phyloP scores from a whole-genome alignment of 2,113 vertebrate species.

The Andinoacara biseriatus region DNA sequence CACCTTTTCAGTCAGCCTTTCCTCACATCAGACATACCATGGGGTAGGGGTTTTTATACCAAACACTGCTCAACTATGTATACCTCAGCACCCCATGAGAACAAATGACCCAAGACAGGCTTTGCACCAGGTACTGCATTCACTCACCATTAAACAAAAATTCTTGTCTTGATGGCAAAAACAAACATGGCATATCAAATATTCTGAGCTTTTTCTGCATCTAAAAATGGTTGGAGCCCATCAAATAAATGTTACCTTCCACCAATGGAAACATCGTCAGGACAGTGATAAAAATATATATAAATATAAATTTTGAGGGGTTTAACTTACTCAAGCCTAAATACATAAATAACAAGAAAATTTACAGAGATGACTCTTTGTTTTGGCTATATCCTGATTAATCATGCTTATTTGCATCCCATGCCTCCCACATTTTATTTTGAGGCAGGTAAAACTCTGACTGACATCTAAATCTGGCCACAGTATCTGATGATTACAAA shows the following conservation, averaged over 20 bases:
- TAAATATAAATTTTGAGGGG: too few relatives aligned
- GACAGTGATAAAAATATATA: too few relatives aligned
- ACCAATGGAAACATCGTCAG: too few relatives aligned
- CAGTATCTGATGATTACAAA: too few relatives aligned
- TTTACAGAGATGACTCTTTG: not conserved
- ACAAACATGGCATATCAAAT: not conserved
- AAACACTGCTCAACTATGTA: slow-evolving; percentile 36
- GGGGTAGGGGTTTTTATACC: slow-evolving; percentile 46
- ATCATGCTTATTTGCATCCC: not conserved
- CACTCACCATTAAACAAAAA: not conserved
- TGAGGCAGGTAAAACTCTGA: too few relatives aligned
- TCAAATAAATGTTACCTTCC: too few relatives aligned
- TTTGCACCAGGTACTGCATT: not conserved
- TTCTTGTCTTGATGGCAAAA: too few relatives aligned
- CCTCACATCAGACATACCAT: slow-evolving; percentile 8
- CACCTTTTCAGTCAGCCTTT: slow-evolving; percentile 29
- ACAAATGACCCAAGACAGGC: slow-evolving; percentile 47
- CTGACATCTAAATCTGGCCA: not conserved
- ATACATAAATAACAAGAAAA: not conserved
- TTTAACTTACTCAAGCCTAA: too few relatives aligned
- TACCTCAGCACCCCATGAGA: slow-evolving; percentile 2
- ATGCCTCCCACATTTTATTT: too few relatives aligned
- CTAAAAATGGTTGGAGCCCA: too few relatives aligned
- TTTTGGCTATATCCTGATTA: not conserved
- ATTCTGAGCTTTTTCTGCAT: too few relatives aligned